A percentile compares a stretch with the other conserved stretches of the same genome.
Conservation (phyloP, 2,113 vertebrate genomes). For the Tragelaphus imberbis region DNA sequence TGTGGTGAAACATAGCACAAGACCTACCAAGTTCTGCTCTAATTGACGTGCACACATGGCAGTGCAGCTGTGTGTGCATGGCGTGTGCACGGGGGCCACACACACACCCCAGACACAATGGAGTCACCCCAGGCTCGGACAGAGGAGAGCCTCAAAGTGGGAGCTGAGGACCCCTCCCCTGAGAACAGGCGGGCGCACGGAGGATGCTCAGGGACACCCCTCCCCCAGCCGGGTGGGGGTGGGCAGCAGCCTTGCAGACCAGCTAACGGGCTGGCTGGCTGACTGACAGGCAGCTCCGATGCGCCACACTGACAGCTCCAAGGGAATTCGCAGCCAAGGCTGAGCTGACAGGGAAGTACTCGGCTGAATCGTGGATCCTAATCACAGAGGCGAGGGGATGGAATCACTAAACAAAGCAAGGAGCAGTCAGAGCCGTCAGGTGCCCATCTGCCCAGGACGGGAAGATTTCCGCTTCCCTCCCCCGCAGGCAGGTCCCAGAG, state of each 20-base stretch:
- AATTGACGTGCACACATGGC: fast-evolving
- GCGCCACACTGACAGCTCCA: background rate
- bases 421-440: background rate
- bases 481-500: background rate
- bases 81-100: background rate
- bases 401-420: constrained; percentile 54
- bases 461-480: background rate
- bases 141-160: background rate
- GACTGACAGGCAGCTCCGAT: background rate
- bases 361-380: constrained; percentile 19
- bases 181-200: fast-evolving
- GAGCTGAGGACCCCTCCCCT: background rate
- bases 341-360: constrained; percentile 49
- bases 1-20: fast-evolving
- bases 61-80: background rate
- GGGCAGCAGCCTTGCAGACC: background rate
- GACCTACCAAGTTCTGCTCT: no score
- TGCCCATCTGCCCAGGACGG: background rate
- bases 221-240: background rate
- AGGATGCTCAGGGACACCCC: background rate
- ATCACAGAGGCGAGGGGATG: background rate
- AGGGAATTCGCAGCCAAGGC: constrained; percentile 26
- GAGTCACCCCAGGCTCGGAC: background rate
- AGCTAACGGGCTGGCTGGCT: background rate
- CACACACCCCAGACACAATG: fast-evolving